phyloP scores from a whole-genome alignment of 2,797 vertebrate species.

The Heterohyrax brucei region DNA sequence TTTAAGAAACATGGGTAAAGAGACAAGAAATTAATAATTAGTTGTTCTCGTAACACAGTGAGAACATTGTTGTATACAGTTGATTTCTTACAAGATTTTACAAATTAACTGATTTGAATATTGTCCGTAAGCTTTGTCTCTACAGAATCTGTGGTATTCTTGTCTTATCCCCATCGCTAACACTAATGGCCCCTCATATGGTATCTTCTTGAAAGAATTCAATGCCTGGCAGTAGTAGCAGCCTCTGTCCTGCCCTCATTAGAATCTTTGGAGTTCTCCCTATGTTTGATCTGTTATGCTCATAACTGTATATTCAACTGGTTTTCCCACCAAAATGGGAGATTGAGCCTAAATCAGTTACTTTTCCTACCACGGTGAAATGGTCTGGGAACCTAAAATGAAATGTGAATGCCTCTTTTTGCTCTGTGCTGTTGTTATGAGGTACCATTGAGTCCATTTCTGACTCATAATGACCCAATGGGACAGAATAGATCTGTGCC shows the following conservation, averaged over 20 bases:
- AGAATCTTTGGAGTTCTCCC: background rate
- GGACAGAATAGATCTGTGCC: no score
- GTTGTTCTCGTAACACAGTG: background rate
- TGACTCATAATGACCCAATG: no score
- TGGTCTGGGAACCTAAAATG: background rate
- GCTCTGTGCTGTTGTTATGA: background rate
- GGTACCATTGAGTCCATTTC: no score
- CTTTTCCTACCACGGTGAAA: constrained; percentile 22
- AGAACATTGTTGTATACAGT: constrained; percentile 33
- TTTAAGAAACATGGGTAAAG: constrained; percentile 33
- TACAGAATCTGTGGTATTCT: background rate
- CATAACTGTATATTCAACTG: background rate
- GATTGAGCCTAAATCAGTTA: constrained; percentile 24
- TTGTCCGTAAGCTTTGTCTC: background rate
- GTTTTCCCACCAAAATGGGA: background rate
- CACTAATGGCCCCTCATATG: background rate
- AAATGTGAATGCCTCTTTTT: constrained; percentile 27
- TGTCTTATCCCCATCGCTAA: constrained; percentile 31
- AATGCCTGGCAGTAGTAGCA: background rate
- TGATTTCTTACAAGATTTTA: constrained; percentile 5
- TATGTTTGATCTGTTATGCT: background rate
- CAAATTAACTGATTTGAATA: background rate
- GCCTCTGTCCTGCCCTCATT: background rate
- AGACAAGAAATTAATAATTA: constrained; percentile 46
- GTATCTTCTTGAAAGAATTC: background rate